Conservation (phyloP, 2,797 vertebrate genomes). For the Danio albolineatus region DNA sequence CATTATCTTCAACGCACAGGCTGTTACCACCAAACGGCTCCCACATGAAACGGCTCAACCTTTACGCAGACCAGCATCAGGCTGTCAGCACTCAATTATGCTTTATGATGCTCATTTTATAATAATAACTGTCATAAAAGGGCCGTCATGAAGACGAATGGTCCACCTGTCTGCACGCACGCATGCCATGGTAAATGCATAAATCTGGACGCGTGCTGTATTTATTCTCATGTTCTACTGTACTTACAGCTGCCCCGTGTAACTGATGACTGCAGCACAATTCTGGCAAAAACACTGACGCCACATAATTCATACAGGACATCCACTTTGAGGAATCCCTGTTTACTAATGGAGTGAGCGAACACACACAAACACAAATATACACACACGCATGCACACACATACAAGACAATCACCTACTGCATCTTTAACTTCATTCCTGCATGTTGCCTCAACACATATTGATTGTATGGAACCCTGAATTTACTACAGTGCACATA, state of each 20-base stretch:
- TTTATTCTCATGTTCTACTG: slow-evolving; percentile 51
- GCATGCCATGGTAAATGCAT: slow-evolving; percentile 53
- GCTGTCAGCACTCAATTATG: slow-evolving; percentile 37
- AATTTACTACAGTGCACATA: too few species aligned
- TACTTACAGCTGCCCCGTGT: slow-evolving; percentile 46
- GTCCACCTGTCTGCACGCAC: slow-evolving; percentile 55
- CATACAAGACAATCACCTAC: too few species aligned
- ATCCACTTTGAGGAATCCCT: slow-evolving; percentile 29
- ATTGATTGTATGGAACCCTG: too few species aligned
- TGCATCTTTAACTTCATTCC: too few species aligned
- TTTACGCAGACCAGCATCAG: slow-evolving; percentile 1
- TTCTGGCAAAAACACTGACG: slow-evolving; percentile 44
- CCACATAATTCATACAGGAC: slow-evolving; percentile 33
- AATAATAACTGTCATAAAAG: slow-evolving; percentile 62
- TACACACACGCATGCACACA: not conserved
- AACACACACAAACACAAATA: not conserved
- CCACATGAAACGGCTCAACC: not conserved
- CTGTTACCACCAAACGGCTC: slow-evolving; percentile 28
- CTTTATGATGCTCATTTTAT: slow-evolving; percentile 53
- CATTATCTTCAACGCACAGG: slow-evolving; percentile 14
- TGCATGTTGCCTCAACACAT: too few species aligned
- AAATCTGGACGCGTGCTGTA: slow-evolving; percentile 51
- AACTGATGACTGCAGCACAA: slow-evolving; percentile 57
- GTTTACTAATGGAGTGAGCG: slow-evolving; percentile 30
- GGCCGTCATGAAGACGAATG: slow-evolving; percentile 58